Percentiles rank a stretch among this genome's conserved stretches.
These are phyloP conservation scores for Pantherophis alleghaniensis DNA, from an alignment of 2,797 vertebrate species.

Conservation along the genomic window DNA sequence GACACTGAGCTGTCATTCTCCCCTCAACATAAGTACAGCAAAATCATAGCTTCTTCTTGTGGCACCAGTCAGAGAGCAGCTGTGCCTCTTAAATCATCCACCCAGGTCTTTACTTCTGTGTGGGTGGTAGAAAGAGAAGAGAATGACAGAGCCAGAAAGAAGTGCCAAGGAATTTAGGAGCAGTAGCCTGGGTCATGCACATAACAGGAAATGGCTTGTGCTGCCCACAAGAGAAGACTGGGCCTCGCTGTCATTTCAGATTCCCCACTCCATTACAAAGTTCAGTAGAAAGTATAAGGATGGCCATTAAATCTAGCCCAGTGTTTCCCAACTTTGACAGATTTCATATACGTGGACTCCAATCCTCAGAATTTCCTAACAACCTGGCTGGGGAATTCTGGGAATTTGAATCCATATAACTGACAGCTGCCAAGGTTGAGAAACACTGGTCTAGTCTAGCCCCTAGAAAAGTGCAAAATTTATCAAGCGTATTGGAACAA, in stretches of 20 bases:
- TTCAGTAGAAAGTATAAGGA: background rate
- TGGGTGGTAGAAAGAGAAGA: conserved; percentile 34
- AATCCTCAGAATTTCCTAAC: background rate
- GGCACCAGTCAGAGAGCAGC: conserved; percentile 25
- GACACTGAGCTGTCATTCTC: background rate
- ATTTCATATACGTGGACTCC: background rate
- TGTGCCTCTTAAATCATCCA: conserved; percentile 26
- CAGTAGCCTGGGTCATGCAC: conserved; percentile 28
- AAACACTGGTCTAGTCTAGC: background rate
- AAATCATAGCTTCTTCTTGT: background rate
- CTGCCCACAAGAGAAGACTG: background rate
- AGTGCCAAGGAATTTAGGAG: conserved; percentile 35
- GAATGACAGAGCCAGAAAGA: conserved; percentile 21
- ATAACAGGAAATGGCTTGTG: conserved; percentile 12
- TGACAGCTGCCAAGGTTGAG: background rate
- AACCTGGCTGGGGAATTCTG: background rate
- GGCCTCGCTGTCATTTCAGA: background rate
- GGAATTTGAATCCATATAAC: background rate
- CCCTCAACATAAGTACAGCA: background rate
- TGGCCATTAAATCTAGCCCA: background rate
- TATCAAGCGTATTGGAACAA: background rate
- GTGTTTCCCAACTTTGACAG: background rate
- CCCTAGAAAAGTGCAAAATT: background rate
- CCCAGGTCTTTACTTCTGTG: conserved; percentile 13
- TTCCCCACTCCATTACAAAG: background rate